phyloP scores from a whole-genome alignment of 2,113 vertebrate genomes.

The Hystrix brachyura region DNA sequence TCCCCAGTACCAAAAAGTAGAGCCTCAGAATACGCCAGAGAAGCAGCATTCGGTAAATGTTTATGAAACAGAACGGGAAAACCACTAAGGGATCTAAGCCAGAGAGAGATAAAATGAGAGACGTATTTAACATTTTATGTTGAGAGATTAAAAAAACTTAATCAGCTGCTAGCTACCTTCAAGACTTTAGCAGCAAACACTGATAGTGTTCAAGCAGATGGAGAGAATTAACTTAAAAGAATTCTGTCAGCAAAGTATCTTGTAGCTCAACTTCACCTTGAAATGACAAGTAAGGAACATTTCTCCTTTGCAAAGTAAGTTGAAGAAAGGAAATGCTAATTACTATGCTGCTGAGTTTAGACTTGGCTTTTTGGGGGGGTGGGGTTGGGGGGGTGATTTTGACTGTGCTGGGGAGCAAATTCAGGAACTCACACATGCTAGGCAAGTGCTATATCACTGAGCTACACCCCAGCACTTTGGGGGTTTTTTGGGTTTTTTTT shows the following conservation, averaged over 20 bases:
- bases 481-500: not conserved
- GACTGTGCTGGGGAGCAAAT: not conserved
- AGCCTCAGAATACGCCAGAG: not conserved
- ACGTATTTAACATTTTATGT: not conserved
- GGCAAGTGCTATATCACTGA: too few species aligned
- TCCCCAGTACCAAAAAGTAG: not conserved
- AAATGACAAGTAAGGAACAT: not conserved
- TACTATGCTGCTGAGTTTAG: not conserved
- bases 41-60: not conserved
- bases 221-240: conserved; percentile 1
- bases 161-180: conserved; percentile 29
- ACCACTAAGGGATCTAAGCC: conserved; percentile 14
- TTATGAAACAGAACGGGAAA: conserved; percentile 36
- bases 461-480: too few species aligned
- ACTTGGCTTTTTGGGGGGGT: not conserved
- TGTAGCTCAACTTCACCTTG: not conserved
- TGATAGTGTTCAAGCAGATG: not conserved
- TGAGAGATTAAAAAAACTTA: not conserved
- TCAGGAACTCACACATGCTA: not conserved
- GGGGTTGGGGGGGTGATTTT: not conserved
- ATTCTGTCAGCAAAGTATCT: conserved; percentile 20
- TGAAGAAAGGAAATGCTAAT: conserved; percentile 39
- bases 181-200: not conserved
- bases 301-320: conserved; percentile 43
- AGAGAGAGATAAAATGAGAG: not conserved